phyloP scores from a whole-genome alignment of 64 coral and sea anemone species.

The Acropora yongei region DNA sequence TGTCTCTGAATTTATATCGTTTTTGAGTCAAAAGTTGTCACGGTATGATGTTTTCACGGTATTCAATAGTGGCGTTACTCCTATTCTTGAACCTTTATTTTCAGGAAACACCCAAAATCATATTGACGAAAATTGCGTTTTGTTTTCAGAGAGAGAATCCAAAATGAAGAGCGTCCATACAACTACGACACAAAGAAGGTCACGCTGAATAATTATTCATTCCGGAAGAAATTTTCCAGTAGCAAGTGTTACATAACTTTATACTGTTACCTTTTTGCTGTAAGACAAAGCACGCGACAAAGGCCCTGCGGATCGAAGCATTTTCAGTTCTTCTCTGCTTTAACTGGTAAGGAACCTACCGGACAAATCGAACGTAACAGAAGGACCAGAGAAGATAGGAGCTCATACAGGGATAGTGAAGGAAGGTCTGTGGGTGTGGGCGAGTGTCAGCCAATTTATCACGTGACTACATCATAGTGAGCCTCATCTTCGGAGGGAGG shows the following conservation, averaged over 20 bases:
- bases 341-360: background rate
- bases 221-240: background rate
- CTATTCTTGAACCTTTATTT: too few species aligned
- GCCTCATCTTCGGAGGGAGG: background rate
- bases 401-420: background rate
- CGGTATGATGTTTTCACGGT: too few species aligned
- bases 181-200: too few species aligned
- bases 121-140: too few species aligned
- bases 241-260: background rate
- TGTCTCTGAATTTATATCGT: too few species aligned
- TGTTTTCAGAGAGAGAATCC: too few species aligned
- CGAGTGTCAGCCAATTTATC: background rate
- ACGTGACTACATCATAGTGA: background rate
- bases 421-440: constrained; percentile 24
- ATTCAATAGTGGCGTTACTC: too few species aligned
- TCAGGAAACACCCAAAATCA: too few species aligned
- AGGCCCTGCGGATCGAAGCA: constrained; percentile 19
- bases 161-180: too few species aligned
- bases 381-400: background rate
- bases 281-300: background rate
- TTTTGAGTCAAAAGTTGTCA: too few species aligned
- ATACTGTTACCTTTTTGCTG: constrained; percentile 6
- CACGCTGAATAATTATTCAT: too few species aligned
- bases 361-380: background rate
- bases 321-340: background rate